Conservation (phyloP, 2,113 vertebrate species). For the Barnardius zonarius region DNA sequence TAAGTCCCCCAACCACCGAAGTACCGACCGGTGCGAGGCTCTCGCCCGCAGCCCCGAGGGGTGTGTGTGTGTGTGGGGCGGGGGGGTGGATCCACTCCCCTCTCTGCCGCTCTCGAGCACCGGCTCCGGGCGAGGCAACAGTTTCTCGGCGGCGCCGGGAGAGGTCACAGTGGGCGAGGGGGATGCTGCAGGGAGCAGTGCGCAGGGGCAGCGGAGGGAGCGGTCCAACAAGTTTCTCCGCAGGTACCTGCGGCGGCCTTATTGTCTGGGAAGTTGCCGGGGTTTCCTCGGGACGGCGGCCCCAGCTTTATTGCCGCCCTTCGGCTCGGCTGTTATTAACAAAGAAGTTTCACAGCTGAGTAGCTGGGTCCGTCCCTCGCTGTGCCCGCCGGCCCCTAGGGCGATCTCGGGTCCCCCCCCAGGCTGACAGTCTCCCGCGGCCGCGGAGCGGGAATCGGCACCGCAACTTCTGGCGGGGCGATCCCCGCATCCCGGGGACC, state of each 20-base stretch:
- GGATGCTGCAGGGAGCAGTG: neutral
- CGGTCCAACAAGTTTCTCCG: slow-evolving; percentile 70
- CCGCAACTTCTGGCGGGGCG: neutral
- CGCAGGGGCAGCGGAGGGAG: neutral
- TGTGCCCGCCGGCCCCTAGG: neutral
- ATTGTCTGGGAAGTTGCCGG: slow-evolving; percentile 25
- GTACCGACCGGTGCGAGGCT: neutral
- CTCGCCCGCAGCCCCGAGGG: neutral
- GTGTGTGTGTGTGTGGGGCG: neutral
- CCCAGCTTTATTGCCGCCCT: neutral
- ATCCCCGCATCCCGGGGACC: neutral
- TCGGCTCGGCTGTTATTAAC: neutral
- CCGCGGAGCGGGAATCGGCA: neutral
- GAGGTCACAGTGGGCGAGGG: neutral
- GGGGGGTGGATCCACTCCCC: neutral
- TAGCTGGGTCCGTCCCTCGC: neutral
- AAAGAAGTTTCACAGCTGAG: slow-evolving; percentile 53
- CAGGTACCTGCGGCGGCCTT: neutral
- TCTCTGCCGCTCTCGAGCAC: neutral
- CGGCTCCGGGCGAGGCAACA: neutral
- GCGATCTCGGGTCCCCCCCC: neutral
- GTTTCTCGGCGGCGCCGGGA: slow-evolving; percentile 2
- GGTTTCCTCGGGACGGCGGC: neutral
- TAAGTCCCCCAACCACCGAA: slow-evolving; percentile 48
- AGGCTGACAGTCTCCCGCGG: neutral